Percentiles rank a stretch among this genome's conserved stretches.
These are phyloP conservation scores for Radopholus similis DNA, from an alignment of 1,140 invertebrate genomes.

Conservation along the genomic window DNA sequence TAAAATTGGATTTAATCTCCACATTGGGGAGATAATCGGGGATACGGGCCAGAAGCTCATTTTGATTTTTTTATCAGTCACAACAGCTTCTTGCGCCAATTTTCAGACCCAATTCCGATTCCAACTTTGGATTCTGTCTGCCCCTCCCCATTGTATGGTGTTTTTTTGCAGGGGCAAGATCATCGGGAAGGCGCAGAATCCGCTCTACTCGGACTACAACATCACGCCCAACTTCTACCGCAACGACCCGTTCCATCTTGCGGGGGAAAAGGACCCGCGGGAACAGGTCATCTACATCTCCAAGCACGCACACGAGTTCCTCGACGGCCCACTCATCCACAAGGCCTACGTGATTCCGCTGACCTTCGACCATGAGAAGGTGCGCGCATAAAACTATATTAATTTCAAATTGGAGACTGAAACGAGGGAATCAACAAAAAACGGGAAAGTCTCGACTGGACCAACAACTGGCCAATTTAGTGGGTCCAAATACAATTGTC, in stretches of 20 bases:
- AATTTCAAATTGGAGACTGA: too few relatives aligned
- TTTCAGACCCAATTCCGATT: background rate
- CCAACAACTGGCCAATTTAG: background rate
- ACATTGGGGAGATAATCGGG: too few relatives aligned
- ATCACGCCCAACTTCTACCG: background rate
- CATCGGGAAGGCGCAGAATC: too few relatives aligned
- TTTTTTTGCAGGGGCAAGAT: too few relatives aligned
- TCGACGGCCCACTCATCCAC: constrained; percentile 4
- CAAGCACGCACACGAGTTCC: background rate
- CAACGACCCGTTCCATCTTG: background rate
- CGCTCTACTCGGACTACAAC: too few relatives aligned
- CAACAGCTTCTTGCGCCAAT: background rate
- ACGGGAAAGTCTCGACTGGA: background rate
- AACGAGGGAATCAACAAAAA: too few relatives aligned
- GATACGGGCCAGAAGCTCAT: too few relatives aligned
- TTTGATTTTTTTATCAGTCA: background rate
- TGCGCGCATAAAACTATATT: too few relatives aligned
- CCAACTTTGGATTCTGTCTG: background rate
- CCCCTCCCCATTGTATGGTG: too few relatives aligned
- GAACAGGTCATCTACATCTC: constrained; percentile 1
- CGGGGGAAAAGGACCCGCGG: background rate
- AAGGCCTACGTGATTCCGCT: constrained; percentile 4
- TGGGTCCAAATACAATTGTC: too few relatives aligned
- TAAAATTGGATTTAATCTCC: too few relatives aligned
- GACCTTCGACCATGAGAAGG: background rate